Percentiles rank a stretch among this genome's conserved stretches.
These are phyloP conservation scores for Dilophus febrilis DNA, from an alignment of 2,888 invertebrate genomes.

Conservation along the genomic window DNA sequence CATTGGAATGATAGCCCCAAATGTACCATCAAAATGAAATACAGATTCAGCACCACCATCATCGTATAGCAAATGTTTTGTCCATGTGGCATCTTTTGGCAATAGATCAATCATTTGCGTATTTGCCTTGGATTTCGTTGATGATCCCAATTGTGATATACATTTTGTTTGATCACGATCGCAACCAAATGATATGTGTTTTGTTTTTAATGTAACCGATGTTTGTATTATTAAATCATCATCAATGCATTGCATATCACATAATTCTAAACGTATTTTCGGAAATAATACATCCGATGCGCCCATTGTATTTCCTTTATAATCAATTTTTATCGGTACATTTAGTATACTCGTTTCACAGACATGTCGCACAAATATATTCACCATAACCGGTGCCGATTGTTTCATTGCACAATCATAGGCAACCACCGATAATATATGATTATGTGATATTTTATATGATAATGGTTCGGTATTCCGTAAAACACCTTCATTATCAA, in stretches of 20 bases:
- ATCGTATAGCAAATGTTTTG: constrained; percentile 63
- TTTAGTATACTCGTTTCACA: constrained; percentile 68
- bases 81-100: constrained; percentile 55
- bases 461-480: constrained; percentile 86
- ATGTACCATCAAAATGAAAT: constrained; percentile 90
- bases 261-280: constrained; percentile 26
- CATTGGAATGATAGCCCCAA: constrained; percentile 71
- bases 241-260: constrained; percentile 30
- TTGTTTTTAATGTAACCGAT: constrained; percentile 26
- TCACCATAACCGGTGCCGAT: constrained; percentile 89
- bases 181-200: constrained; percentile 88
- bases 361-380: constrained; percentile 75
- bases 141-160: constrained; percentile 13
- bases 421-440: constrained; percentile 90
- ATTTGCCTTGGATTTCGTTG: not conserved
- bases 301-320: constrained; percentile 25
- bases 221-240: constrained; percentile 25
- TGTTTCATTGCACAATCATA: constrained; percentile 95
- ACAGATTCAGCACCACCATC: constrained; percentile 80
- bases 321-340: constrained; percentile 31
- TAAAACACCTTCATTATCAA: constrained; percentile 87
- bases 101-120: constrained; percentile 20
- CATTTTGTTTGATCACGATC: constrained; percentile 53
- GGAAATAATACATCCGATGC: constrained; percentile 25
- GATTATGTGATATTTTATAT: constrained; percentile 84